phyloP scores from a whole-genome alignment of 2,888 invertebrate genomes.

The Sinohyriopsis cumingii region DNA sequence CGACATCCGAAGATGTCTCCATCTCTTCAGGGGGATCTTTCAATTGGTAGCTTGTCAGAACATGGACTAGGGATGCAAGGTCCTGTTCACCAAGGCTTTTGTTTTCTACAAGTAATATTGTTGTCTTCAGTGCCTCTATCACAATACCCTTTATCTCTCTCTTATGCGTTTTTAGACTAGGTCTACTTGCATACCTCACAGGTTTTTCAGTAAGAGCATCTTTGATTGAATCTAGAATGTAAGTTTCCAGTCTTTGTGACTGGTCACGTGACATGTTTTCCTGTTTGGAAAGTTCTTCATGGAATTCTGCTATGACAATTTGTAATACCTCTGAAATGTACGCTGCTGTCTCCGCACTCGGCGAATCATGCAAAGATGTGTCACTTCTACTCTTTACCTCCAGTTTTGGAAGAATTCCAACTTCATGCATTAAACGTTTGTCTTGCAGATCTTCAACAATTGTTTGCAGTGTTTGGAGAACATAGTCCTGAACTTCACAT shows the following conservation, averaged over 20 bases:
- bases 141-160: constrained; percentile 27
- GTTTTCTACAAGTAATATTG: constrained; percentile 23
- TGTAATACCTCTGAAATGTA: constrained; percentile 33
- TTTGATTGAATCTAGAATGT: constrained; percentile 21
- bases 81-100: constrained; percentile 16
- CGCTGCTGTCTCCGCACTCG: constrained; percentile 17
- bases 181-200: not conserved
- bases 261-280: constrained; percentile 1
- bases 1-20: not conserved
- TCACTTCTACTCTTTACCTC: constrained; percentile 6
- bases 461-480: constrained; percentile 37
- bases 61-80: constrained; percentile 13
- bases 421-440: constrained; percentile 22
- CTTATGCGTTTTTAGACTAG: constrained; percentile 16
- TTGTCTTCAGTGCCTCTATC: constrained; percentile 23
- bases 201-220: constrained; percentile 13
- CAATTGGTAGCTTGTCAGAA: constrained; percentile 13
- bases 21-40: constrained; percentile 1
- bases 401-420: constrained; percentile 12
- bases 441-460: constrained; percentile 44
- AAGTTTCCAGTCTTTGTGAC: constrained; percentile 14
- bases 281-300: constrained; percentile 12
- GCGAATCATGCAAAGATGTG: constrained; percentile 5
- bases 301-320: constrained; percentile 24
- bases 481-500: constrained; percentile 39